Evolutionary conservation across 2,888 invertebrate species (phyloP), one percentile per base, ranked within the genome.

Genomic region (Aporophyla lueneburgensis): DNA sequence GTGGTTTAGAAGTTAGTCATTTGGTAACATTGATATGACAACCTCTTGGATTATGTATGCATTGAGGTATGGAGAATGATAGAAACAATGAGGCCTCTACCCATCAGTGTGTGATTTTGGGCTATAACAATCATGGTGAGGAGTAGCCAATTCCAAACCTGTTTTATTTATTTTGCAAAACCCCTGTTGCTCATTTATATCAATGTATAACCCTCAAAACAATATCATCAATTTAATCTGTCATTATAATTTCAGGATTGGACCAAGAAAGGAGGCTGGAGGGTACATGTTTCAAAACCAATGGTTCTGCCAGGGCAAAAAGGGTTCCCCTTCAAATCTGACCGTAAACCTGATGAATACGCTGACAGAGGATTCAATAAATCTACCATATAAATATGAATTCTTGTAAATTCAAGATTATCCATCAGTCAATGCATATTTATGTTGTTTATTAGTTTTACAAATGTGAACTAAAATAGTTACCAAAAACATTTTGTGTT

Each of bases 191-290:
- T 27, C 12, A 2, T 12, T 33, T 33, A 33, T 33, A 33, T 33
- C 33, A 2, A n/a, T 1, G 0, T 4, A 21, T 46, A 12, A 19
- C 14, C 2, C 14, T 33, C 14, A 51, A 33, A 53, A 66, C 21
- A 21, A 66, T 66, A 51, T 24, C n/a, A 33, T 19, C 19, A n/a
- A 33, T 4, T 43, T 43, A 65, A 70, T 27, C 40, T 46, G 2
- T 65, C 70, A 58, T 71, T 67, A 10, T 80, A 76, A 78, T 90
- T 91, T 70, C 80, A 98, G 98, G 97, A 98, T 93, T 99, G 99
- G 99, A 98, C 98, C 0, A 97, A 97, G 81, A 97, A 97, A 90
- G 97, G 97, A 75, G 98, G 98, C 65, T 98, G 98, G 98, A 97
- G 97, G 94, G 96, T 98, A 0, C 89, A 97, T 56, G 87, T 85